A percentile compares a stretch with the other conserved stretches of the same genome.
These are phyloP conservation scores for Leucoraja ocellata DNA, from an alignment of 2,797 vertebrate genomes.

Conservation along the genomic window DNA sequence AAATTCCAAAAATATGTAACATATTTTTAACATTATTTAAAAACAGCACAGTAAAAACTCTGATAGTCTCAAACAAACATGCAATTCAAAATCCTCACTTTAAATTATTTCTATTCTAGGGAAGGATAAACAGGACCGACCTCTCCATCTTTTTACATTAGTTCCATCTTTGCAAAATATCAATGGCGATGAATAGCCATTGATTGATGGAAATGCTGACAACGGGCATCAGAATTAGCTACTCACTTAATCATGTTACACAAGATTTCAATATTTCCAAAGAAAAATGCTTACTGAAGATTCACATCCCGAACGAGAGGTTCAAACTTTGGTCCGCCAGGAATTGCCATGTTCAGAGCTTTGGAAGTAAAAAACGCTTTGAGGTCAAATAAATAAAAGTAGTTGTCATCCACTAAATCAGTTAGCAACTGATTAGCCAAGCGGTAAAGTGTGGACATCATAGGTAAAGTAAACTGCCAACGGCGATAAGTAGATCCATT, in stretches of 20 bases:
- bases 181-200: background rate
- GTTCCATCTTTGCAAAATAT: background rate
- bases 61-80: background rate
- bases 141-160: too few species aligned
- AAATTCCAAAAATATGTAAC: background rate
- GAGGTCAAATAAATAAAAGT: constrained; percentile 96
- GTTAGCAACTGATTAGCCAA: constrained; percentile 95
- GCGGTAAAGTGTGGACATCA: constrained; percentile 98
- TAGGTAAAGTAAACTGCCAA: constrained; percentile 96
- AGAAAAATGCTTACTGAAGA: constrained; percentile 74
- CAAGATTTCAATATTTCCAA: background rate
- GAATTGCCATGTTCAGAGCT: constrained; percentile 97
- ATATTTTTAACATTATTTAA: background rate
- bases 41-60: background rate
- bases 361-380: constrained; percentile 99
- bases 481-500: constrained; percentile 95
- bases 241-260: background rate
- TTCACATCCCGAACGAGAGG: constrained; percentile 96
- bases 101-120: background rate
- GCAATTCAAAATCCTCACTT: background rate
- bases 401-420: constrained; percentile 92
- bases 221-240: background rate
- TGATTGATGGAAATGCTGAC: background rate
- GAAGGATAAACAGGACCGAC: too few species aligned
- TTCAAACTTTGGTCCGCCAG: constrained; percentile 96